These are phyloP conservation scores for Actinernus sp. DNA, from an alignment of 92 coral and sea anemone genomes.

Conservation along the genomic window DNA sequence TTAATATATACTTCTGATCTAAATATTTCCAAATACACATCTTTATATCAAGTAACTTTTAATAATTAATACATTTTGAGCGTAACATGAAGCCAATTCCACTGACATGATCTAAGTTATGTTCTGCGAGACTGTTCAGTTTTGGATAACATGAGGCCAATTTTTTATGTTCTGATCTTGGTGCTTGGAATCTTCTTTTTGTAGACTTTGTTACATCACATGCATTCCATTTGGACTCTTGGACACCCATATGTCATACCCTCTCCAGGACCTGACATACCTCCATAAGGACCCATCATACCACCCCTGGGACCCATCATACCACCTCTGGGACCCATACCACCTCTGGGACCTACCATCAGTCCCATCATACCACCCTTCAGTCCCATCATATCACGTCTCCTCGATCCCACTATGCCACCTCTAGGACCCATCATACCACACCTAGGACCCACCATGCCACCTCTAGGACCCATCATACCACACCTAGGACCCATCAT, in stretches of 20 bases:
- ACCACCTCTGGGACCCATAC: neutral
- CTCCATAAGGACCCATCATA: constrained; percentile 3
- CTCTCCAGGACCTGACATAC: constrained; percentile 1
- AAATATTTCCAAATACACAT: too few relatives aligned
- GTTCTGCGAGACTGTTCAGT: neutral
- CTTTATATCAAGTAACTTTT: too few relatives aligned
- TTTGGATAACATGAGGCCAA: constrained; percentile 22
- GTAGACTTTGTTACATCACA: neutral
- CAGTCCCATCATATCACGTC: neutral
- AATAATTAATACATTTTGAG: neutral
- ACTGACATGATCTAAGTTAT: neutral
- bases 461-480: constrained; percentile 2
- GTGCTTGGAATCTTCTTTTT: constrained; percentile 7
- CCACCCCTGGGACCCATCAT: constrained; percentile 1
- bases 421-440: constrained; percentile 4
- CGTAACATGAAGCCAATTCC: neutral
- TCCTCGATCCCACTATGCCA: neutral
- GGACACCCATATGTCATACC: neutral
- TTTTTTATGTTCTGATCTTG: neutral
- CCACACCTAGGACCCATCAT: constrained; percentile 6
- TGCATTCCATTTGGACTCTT: neutral
- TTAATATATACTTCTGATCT: too few relatives aligned
- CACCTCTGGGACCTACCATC: neutral
- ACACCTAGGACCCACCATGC: constrained; percentile 2
- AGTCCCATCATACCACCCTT: neutral